These are phyloP conservation scores for Noctua janthe DNA, from an alignment of 2,888 invertebrate genomes.

Conservation along the genomic window DNA sequence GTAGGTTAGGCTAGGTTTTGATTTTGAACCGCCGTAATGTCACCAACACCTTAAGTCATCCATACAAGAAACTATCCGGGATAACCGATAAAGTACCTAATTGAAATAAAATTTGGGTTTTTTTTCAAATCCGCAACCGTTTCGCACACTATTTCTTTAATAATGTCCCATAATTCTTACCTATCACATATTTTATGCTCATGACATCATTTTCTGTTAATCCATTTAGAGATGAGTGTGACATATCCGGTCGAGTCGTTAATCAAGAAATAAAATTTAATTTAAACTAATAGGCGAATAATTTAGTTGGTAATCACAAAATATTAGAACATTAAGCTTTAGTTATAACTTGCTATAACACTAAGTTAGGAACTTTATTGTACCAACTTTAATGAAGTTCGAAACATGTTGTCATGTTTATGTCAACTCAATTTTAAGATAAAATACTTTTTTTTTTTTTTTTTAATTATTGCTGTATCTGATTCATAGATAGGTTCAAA, in stretches of 20 bases:
- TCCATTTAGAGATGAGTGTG: constrained; percentile 38
- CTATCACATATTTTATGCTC: constrained; percentile 6
- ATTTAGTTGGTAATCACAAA: constrained; percentile 50
- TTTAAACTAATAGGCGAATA: constrained; percentile 56
- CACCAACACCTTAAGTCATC: too few relatives aligned
- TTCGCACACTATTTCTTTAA: constrained; percentile 6
- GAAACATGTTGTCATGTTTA: constrained; percentile 3
- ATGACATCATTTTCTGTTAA: constrained; percentile 52
- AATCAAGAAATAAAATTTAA: constrained; percentile 56
- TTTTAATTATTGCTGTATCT: background rate
- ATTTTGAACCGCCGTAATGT: too few relatives aligned
- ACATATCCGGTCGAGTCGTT: constrained; percentile 26
- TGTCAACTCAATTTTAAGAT: constrained; percentile 6
- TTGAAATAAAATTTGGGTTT: background rate
- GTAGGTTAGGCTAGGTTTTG: too few relatives aligned
- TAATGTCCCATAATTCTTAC: constrained; percentile 6
- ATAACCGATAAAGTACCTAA: background rate
- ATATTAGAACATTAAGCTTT: constrained; percentile 44
- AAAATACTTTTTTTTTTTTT: background rate
- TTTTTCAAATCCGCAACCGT: background rate
- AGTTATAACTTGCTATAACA: constrained; percentile 37
- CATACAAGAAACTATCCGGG: background rate
- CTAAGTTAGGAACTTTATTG: constrained; percentile 21
- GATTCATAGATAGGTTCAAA: background rate
- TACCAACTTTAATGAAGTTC: constrained; percentile 16